Evolutionary conservation across 2,797 vertebrate species (phyloP).

Genomic region (Notoglanidium macrostoma): DNA sequence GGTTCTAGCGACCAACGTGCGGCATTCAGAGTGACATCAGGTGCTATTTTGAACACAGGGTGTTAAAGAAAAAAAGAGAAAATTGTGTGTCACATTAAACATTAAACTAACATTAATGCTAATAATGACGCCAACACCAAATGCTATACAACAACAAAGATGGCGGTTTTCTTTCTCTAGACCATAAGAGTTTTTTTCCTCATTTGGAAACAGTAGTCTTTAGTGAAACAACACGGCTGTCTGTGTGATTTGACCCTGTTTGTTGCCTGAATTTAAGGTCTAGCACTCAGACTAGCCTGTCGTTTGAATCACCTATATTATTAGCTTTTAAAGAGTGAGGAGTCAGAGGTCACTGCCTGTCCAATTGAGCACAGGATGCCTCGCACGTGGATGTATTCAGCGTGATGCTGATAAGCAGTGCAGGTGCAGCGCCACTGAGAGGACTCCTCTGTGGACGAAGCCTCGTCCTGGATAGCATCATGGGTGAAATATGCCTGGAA

Average conservation of each 20-base stretch:
- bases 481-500: slow-evolving; percentile 39
- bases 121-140: neutral
- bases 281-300: neutral
- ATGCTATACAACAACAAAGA: neutral
- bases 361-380: slow-evolving; percentile 19
- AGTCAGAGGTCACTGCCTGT: slow-evolving; percentile 20
- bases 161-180: neutral
- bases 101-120: too few relatives aligned
- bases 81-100: neutral
- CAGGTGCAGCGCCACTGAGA: slow-evolving; percentile 47
- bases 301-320: neutral
- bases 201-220: neutral
- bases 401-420: neutral
- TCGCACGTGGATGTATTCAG: slow-evolving; percentile 30
- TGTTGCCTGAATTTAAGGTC: neutral
- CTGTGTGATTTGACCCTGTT: neutral
- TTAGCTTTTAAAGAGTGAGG: slow-evolving; percentile 34
- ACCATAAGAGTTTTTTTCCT: neutral
- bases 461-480: neutral
- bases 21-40: neutral
- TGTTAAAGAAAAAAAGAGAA: neutral
- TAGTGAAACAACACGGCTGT: neutral
- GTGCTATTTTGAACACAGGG: neutral
- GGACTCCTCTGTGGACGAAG: slow-evolving; percentile 27
- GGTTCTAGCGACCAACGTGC: neutral